Percentiles rank a stretch among this genome's conserved stretches.
Evolutionary conservation across 1,140 invertebrate species (phyloP).

Genomic region (Drosophila sturtevanti): DNA sequence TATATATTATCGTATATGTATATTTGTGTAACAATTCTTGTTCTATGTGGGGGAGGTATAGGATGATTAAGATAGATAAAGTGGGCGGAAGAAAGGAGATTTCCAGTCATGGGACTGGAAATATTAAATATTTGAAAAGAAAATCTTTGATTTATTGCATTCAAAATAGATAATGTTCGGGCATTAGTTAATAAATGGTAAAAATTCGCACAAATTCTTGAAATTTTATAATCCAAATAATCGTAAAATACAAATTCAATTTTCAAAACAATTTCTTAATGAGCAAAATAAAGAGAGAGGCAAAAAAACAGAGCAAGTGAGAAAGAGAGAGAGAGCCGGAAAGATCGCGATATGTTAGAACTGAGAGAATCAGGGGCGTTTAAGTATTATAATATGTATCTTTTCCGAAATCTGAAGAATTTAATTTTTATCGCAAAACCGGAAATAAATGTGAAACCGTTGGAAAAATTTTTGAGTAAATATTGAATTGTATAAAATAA

Average conservation of each 20-base stretch:
- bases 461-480: no score
- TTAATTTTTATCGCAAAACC: no score
- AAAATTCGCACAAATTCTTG: background rate
- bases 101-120: background rate
- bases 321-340: background rate
- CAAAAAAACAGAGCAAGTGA: no score
- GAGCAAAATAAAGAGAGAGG: slow-evolving; percentile 5
- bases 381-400: background rate
- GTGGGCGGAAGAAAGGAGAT: background rate
- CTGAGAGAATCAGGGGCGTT: background rate
- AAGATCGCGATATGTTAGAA: background rate
- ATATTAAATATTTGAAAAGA: background rate
- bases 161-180: background rate
- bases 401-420: no score
- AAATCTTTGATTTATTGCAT: background rate
- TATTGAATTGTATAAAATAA: no score
- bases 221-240: slow-evolving; percentile 9
- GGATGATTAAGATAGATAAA: background rate
- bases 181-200: background rate
- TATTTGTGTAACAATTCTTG: background rate
- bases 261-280: slow-evolving; percentile 14
- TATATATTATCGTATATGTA: background rate
- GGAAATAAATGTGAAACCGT: no score
- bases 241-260: slow-evolving; percentile 10
- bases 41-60: background rate